These are phyloP conservation scores for Matsumyia berberina DNA, from an alignment of 2,888 invertebrate species.

Conservation along the genomic window DNA sequence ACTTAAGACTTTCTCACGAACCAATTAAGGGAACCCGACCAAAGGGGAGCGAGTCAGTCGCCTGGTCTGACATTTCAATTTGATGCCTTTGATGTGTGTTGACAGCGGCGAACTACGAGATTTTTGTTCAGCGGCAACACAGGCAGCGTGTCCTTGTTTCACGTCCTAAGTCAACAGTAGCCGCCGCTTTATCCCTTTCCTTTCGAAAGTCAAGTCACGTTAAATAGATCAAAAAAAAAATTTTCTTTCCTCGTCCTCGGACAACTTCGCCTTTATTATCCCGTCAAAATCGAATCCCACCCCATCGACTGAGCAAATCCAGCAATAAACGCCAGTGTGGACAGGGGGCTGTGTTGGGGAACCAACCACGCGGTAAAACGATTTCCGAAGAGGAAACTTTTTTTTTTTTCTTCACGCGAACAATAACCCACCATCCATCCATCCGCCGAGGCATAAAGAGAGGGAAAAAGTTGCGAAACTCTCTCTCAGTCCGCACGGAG, in stretches of 20 bases:
- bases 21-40: slow-evolving; percentile 57
- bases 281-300: slow-evolving; percentile 17
- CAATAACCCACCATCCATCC: slow-evolving; percentile 32
- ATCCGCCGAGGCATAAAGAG: not conserved
- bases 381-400: slow-evolving; percentile 60
- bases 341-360: slow-evolving; percentile 34
- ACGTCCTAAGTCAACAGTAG: slow-evolving; percentile 66
- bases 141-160: slow-evolving; percentile 24
- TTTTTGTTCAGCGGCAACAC: slow-evolving; percentile 38
- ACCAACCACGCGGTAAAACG: slow-evolving; percentile 55
- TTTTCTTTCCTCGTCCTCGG: slow-evolving; percentile 31
- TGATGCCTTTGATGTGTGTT: slow-evolving; percentile 66
- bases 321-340: slow-evolving; percentile 58
- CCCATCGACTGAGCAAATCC: slow-evolving; percentile 36
- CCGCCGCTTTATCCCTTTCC: slow-evolving; percentile 1
- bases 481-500: not conserved
- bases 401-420: slow-evolving; percentile 12
- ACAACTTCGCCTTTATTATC: slow-evolving; percentile 49
- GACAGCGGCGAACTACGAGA: slow-evolving; percentile 42
- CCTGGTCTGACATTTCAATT: slow-evolving; percentile 56
- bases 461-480: not conserved
- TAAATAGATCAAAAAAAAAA: slow-evolving; percentile 32
- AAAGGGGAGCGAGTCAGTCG: slow-evolving; percentile 19
- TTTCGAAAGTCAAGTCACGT: slow-evolving; percentile 25
- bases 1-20: slow-evolving; percentile 75